phyloP scores from a whole-genome alignment of 1,140 invertebrate species.

The Drosophila lacertosa region DNA sequence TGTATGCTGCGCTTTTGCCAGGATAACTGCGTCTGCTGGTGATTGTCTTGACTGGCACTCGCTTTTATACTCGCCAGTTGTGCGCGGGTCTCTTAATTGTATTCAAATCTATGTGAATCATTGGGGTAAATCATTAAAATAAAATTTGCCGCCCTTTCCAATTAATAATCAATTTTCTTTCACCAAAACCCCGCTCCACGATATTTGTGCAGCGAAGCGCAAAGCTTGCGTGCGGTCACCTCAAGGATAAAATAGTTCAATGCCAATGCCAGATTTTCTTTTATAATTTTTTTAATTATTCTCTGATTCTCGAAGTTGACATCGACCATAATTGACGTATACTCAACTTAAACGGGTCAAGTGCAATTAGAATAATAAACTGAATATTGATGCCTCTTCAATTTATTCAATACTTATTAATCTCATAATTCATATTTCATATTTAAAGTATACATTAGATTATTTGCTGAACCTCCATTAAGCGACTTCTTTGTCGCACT shows the following conservation, averaged over 20 bases:
- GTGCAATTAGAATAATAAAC: neutral
- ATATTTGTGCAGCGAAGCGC: slow-evolving; percentile 34
- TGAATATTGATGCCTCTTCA: neutral
- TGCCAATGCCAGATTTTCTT: slow-evolving; percentile 21
- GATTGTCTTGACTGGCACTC: neutral
- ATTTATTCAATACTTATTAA: neutral
- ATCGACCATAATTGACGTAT: slow-evolving; percentile 21
- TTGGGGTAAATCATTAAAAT: slow-evolving; percentile 49
- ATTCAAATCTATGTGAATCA: slow-evolving; percentile 55
- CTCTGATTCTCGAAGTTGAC: slow-evolving; percentile 29
- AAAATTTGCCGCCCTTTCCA: slow-evolving; percentile 2
- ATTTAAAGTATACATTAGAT: no score
- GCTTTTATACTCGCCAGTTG: slow-evolving; percentile 45
- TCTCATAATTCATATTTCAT: no score
- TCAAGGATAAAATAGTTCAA: slow-evolving; percentile 11
- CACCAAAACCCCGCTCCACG: no score
- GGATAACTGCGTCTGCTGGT: slow-evolving; percentile 12
- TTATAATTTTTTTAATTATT: slow-evolving; percentile 1
- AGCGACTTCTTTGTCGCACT: neutral
- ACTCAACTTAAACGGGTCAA: neutral
- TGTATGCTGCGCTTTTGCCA: slow-evolving; percentile 13
- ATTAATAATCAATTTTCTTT: slow-evolving; percentile 17
- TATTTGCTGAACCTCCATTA: neutral
- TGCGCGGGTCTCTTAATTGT: slow-evolving; percentile 12
- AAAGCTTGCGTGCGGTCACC: neutral